Evolutionary conservation across 2,797 vertebrate species (phyloP).

Genomic region (Mallotus villosus): DNA sequence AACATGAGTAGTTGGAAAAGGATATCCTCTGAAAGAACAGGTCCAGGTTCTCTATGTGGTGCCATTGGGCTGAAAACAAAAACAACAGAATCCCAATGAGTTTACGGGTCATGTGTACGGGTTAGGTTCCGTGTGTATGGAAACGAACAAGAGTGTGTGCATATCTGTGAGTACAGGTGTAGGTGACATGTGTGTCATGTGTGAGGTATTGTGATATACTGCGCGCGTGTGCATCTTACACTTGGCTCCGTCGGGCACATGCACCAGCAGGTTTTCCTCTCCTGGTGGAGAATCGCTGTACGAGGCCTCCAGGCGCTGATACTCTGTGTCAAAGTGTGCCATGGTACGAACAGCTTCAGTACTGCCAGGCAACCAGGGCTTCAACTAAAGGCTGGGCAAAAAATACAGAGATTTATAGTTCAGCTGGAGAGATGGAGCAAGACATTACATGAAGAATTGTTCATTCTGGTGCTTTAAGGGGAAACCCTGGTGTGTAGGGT

Average conservation of each 20-base stretch:
- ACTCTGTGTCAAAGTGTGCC: constrained; percentile 94
- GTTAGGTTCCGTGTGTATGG: neutral
- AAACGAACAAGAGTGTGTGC: neutral
- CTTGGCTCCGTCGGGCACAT: constrained; percentile 93
- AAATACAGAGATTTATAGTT: neutral
- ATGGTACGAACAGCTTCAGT: constrained; percentile 68
- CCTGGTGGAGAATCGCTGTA: constrained; percentile 94
- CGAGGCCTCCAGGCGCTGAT: constrained; percentile 93
- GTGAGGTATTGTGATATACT: neutral
- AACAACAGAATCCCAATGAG: neutral
- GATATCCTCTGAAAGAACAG: constrained; percentile 99
- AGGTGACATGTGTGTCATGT: neutral
- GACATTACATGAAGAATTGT: neutral
- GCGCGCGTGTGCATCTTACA: constrained; percentile 71
- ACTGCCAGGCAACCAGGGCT: constrained; percentile 42
- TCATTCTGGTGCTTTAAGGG: no score
- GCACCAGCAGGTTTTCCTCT: constrained; percentile 90
- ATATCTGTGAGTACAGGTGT: constrained; percentile 12
- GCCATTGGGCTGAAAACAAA: constrained; percentile 87
- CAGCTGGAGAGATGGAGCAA: constrained; percentile 7
- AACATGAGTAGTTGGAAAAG: constrained; percentile 66
- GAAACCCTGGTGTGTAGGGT: no score
- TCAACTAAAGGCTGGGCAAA: constrained; percentile 55
- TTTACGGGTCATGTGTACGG: neutral
- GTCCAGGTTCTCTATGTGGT: constrained; percentile 98